Percentiles rank a stretch among this genome's conserved stretches.
phyloP scores from a whole-genome alignment of 1,140 invertebrate genomes.

The Zaprionus davidi region DNA sequence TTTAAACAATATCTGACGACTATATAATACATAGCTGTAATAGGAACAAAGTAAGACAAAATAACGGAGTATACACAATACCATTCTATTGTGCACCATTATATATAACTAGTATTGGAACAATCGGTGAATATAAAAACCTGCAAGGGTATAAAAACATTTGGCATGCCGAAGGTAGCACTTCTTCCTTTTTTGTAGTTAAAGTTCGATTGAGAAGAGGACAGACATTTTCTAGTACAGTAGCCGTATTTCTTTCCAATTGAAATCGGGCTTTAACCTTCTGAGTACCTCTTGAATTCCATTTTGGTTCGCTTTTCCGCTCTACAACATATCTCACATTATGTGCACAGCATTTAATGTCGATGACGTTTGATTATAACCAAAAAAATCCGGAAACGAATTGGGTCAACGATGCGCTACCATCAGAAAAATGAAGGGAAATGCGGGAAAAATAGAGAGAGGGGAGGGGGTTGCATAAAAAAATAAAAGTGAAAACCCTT shows the following conservation, averaged over 20 bases:
- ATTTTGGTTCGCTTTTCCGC: not conserved
- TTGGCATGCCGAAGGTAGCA: no score
- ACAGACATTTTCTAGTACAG: not conserved
- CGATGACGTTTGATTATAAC: constrained; percentile 39
- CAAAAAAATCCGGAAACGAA: constrained; percentile 25
- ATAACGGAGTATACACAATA: no score
- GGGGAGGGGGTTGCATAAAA: not conserved
- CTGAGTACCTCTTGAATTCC: not conserved
- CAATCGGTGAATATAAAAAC: no score
- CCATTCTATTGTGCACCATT: no score
- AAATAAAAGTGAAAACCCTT: constrained; percentile 59
- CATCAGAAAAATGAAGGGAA: constrained; percentile 43
- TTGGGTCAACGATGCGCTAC: constrained; percentile 67
- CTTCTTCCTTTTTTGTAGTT: no score
- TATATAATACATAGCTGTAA: no score
- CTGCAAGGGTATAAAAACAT: no score
- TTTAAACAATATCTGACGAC: no score
- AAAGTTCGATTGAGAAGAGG: not conserved
- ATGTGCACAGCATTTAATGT: constrained; percentile 27
- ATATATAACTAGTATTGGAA: no score
- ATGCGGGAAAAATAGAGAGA: not conserved
- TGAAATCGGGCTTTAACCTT: not conserved
- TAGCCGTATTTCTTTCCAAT: not conserved
- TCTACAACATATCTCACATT: constrained; percentile 12
- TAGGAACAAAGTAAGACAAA: no score